Conservation (phyloP, 2,888 invertebrate genomes). For the Epinotia nisella region DNA sequence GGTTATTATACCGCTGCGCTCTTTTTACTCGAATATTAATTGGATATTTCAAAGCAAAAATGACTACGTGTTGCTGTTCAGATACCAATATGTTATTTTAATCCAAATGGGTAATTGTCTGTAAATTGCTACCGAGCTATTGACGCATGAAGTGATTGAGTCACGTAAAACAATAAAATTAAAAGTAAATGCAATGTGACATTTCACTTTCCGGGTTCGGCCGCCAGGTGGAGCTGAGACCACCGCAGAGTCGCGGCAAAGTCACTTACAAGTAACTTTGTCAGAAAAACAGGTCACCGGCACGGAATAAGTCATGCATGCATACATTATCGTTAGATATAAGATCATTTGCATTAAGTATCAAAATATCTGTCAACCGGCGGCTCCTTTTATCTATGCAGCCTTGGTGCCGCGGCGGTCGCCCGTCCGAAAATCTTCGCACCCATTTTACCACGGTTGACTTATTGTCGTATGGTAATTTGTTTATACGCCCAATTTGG, state of each 20-base stretch:
- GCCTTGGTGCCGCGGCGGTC: constrained; percentile 33
- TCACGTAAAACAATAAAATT: constrained; percentile 31
- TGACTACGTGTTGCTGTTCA: not conserved
- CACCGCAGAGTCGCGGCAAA: constrained; percentile 73
- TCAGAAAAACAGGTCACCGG: constrained; percentile 74
- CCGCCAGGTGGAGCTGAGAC: constrained; percentile 65
- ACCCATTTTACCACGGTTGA: constrained; percentile 55
- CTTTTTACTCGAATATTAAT: constrained; percentile 32
- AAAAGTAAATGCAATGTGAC: constrained; percentile 60
- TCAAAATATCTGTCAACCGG: constrained; percentile 80
- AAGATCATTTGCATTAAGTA: constrained; percentile 74
- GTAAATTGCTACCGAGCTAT: constrained; percentile 19
- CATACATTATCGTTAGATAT: constrained; percentile 56
- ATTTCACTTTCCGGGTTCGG: constrained; percentile 75
- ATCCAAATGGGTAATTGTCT: constrained; percentile 14
- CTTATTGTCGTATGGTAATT: constrained; percentile 55
- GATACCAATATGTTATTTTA: constrained; percentile 20
- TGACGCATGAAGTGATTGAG: constrained; percentile 19
- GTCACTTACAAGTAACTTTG: constrained; percentile 81
- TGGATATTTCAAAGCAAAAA: constrained; percentile 10
- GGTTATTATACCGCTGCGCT: constrained; percentile 49
- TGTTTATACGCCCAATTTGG: constrained; percentile 51
- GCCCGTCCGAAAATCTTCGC: constrained; percentile 27
- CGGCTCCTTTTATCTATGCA: constrained; percentile 74
- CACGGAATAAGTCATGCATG: constrained; percentile 76